These are phyloP conservation scores for Microplitis deprimator DNA, from an alignment of 2,888 invertebrate genomes.

Conservation along the genomic window DNA sequence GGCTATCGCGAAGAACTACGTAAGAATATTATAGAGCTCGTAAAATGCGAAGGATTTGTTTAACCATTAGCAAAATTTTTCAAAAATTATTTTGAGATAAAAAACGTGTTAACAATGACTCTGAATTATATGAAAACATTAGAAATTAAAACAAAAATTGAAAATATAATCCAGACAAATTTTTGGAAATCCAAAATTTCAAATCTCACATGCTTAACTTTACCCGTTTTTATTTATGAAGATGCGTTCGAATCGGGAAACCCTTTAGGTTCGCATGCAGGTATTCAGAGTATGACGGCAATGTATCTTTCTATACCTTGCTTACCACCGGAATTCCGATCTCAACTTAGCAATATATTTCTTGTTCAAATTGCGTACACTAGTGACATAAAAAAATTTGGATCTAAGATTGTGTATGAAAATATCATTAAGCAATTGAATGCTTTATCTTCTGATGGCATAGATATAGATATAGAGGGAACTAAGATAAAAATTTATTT, in stretches of 20 bases:
- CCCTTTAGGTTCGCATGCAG: slow-evolving; percentile 38
- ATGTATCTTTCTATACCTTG: slow-evolving; percentile 40
- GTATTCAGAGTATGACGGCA: slow-evolving; percentile 39
- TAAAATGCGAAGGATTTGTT: background rate
- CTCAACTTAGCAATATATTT: slow-evolving; percentile 36
- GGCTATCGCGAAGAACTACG: slow-evolving; percentile 15
- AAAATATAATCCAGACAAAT: slow-evolving; percentile 28
- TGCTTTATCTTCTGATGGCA: slow-evolving; percentile 10
- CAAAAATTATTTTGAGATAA: slow-evolving; percentile 21
- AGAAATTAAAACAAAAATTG: slow-evolving; percentile 5
- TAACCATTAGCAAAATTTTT: background rate
- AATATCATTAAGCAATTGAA: slow-evolving; percentile 32
- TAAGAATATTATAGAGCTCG: background rate
- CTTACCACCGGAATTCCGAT: slow-evolving; percentile 39
- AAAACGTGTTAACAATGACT: slow-evolving; percentile 2
- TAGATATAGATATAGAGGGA: background rate
- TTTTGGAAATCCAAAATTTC: slow-evolving; percentile 17
- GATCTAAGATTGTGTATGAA: too few relatives aligned
- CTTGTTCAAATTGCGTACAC: slow-evolving; percentile 33
- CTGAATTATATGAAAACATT: slow-evolving; percentile 6
- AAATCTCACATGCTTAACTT: background rate
- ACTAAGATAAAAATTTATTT: slow-evolving; percentile 14
- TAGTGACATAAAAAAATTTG: too few relatives aligned
- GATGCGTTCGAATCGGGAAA: slow-evolving; percentile 35
- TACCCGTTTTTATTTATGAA: slow-evolving; percentile 12